These are phyloP conservation scores for Anoplophora glabripennis DNA, from an alignment of 1,140 invertebrate species.

Conservation along the genomic window DNA sequence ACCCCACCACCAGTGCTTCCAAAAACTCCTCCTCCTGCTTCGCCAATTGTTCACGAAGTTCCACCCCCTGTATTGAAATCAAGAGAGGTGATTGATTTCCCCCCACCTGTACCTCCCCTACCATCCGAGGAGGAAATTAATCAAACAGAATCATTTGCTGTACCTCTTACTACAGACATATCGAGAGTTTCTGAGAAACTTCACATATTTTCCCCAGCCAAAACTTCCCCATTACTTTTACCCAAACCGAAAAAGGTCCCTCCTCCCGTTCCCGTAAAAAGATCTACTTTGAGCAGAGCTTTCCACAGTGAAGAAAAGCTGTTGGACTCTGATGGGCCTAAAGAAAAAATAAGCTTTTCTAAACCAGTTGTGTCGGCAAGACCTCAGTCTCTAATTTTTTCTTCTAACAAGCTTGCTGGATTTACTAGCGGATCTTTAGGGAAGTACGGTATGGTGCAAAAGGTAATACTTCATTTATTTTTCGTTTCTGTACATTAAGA, in stretches of 20 bases:
- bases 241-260: constrained; percentile 30
- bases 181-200: no score
- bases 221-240: constrained; percentile 15
- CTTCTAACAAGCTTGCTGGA: constrained; percentile 15
- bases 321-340: background rate
- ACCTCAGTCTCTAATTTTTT: constrained; percentile 17
- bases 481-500: background rate
- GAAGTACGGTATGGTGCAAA: constrained; percentile 9
- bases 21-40: constrained; percentile 17
- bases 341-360: background rate
- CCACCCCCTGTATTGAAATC: background rate
- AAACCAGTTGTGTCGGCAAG: constrained; percentile 8
- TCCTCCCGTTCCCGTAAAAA: constrained; percentile 44
- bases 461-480: constrained; percentile 1
- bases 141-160: no score
- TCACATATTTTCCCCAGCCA: background rate
- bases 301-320: constrained; percentile 29
- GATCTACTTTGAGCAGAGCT: constrained; percentile 11
- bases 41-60: constrained; percentile 17
- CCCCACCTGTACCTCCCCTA: no score
- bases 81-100: no score
- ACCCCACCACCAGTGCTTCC: constrained; percentile 20
- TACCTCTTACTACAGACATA: no score
- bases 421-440: constrained; percentile 13
- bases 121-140: no score